Conservation (phyloP, 1,140 invertebrate genomes). For the Latrodectus geometricus region DNA sequence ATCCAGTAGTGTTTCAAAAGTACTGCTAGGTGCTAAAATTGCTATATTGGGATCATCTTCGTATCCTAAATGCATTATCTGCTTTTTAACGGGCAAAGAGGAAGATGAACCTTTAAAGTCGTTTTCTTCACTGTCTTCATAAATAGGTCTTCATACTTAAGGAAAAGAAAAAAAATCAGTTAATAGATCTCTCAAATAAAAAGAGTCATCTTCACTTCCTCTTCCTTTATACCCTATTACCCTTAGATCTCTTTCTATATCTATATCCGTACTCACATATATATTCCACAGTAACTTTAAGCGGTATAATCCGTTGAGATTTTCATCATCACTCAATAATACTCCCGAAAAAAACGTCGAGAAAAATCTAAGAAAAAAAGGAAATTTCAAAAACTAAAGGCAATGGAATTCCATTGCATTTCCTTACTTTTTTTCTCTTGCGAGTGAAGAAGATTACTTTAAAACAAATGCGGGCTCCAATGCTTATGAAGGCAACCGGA, state of each 20-base stretch:
- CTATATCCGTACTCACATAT: constrained; percentile 14
- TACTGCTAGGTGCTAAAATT: background rate
- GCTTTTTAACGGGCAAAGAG: background rate
- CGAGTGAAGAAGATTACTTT: constrained; percentile 45
- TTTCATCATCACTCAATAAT: constrained; percentile 58
- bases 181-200: constrained; percentile 52
- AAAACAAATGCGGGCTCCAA: constrained; percentile 50
- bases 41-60: constrained; percentile 1
- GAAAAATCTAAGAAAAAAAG: constrained; percentile 22
- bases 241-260: constrained; percentile 8
- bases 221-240: constrained; percentile 8
- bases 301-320: constrained; percentile 41
- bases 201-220: constrained; percentile 9
- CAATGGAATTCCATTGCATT: constrained; percentile 46
- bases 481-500: background rate
- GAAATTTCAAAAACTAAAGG: constrained; percentile 34
- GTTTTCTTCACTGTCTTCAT: constrained; percentile 11
- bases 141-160: constrained; percentile 10
- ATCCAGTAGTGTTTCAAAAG: background rate
- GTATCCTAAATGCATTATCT: background rate
- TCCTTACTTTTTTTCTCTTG: constrained; percentile 9
- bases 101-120: constrained; percentile 30
- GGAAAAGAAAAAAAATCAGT: constrained; percentile 19
- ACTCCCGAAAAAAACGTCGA: constrained; percentile 12
- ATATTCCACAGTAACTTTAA: constrained; percentile 29